Evolutionary conservation across 2,888 invertebrate genomes (phyloP), one percentile per base, ranked within the genome.

Genomic region (Gymnocheta viridis): DNA sequence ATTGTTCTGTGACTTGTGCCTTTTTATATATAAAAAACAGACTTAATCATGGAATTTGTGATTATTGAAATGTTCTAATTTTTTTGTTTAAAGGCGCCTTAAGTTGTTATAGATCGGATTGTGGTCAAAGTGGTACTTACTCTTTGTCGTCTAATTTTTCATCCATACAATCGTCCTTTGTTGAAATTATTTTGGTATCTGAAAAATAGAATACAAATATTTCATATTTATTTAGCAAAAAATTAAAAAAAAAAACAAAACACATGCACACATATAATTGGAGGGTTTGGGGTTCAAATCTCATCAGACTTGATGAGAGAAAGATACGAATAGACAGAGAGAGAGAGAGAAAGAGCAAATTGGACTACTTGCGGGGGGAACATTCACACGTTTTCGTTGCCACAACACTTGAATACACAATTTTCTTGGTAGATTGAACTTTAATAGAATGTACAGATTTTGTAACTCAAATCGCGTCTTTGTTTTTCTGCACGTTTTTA

Each of bases 81-180:
- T 69, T 27, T 17, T 69, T 64, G 51, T 44, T 56, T 60, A 19
- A 58, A 67, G 80, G 74, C 77, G 78, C 77, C 83, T 79, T 72
- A 58, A 44, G 24, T 60, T 76, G 44, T 62, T 22, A 76, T 41
- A 66, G 70, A 66, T 83, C 62, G 69, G 70, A 66, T 83, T 67
- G 69, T 78, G 73, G 84, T 58, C 58, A 79, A 67, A 69, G 35
- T 64, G 73, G 70, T 85, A 81, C 83, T 83, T 77, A 82, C 85
- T 73, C 77, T 83, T 81, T 78, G 44, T 83, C 81, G 77, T 66
- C 82, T 47, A 67, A 70, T 82, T 82, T 82, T 49, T 85, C 69
- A 79, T 76, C 58, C 51, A 62, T 62, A 66, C 70, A 70, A 70
- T 72, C 41, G 56, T 56, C 62, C 38, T 81, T 78, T 70, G 81